A percentile compares a stretch with the other conserved stretches of the same genome.
Conservation (phyloP, 1,140 invertebrate species). For the Drosophila oshimai region DNA sequence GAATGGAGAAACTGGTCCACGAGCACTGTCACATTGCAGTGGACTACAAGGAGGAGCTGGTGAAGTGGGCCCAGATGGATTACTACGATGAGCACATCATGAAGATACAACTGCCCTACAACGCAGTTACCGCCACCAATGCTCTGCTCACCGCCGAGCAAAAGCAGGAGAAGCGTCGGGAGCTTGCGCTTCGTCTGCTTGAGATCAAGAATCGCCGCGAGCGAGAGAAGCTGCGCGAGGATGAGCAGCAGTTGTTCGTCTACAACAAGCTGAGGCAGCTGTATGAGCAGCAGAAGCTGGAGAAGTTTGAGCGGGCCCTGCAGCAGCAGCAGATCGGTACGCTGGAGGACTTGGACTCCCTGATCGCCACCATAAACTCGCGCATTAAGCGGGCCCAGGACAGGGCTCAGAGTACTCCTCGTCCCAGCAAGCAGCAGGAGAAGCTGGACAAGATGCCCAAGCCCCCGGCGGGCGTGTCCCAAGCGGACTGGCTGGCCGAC, state of each 20-base stretch:
- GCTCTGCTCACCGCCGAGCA: constrained; percentile 89
- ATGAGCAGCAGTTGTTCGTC: constrained; percentile 93
- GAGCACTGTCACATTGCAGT: constrained; percentile 90
- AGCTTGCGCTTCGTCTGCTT: constrained; percentile 90
- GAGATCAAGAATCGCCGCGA: constrained; percentile 94
- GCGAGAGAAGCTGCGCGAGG: constrained; percentile 90
- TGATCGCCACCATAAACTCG: constrained; percentile 88
- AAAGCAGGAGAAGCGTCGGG: constrained; percentile 92
- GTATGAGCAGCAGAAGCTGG: constrained; percentile 61
- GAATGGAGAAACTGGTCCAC: constrained; percentile 93
- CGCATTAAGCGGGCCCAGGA: constrained; percentile 88
- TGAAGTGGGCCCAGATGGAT: constrained; percentile 90
- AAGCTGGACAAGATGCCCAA: constrained; percentile 83
- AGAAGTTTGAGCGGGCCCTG: constrained; percentile 84
- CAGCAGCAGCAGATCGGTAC: constrained; percentile 85
- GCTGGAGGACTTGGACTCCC: constrained; percentile 85
- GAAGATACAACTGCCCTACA: constrained; percentile 92
- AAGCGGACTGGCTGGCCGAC: constrained; percentile 86
- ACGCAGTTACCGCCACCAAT: constrained; percentile 55
- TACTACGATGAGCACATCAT: constrained; percentile 93
- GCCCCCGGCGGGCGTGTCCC: constrained; percentile 83
- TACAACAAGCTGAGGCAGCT: constrained; percentile 86
- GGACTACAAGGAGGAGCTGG: constrained; percentile 91
- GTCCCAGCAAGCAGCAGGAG: constrained; percentile 57
- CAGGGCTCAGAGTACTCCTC: constrained; percentile 18